Evolutionary conservation across 2,888 invertebrate genomes (phyloP).

Genomic region (Cactoblastis cactorum): DNA sequence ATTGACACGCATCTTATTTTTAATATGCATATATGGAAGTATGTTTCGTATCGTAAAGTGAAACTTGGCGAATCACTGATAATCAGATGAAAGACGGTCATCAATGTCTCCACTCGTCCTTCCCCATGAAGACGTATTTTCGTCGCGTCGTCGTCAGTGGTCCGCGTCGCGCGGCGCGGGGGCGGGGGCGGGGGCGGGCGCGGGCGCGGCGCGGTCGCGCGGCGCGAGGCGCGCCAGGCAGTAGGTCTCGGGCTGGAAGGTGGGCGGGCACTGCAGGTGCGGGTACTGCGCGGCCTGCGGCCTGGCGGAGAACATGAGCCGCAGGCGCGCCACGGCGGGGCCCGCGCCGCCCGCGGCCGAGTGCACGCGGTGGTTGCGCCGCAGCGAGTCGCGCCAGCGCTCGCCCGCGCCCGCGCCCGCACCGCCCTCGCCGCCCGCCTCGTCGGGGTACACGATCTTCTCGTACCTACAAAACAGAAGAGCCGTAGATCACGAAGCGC

Average conservation of each 20-base stretch:
- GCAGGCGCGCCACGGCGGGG: conserved; percentile 66
- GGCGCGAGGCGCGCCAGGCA: conserved; percentile 78
- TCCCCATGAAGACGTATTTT: neutral
- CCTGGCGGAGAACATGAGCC: neutral
- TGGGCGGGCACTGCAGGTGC: conserved; percentile 90
- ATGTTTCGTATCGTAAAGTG: no score
- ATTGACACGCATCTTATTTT: no score
- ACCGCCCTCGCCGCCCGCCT: conserved; percentile 20
- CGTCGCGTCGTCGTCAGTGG: no score
- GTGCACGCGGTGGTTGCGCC: conserved; percentile 72
- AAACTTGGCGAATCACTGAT: no score
- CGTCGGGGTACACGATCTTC: conserved; percentile 52
- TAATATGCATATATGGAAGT: no score
- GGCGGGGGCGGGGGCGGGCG: conserved; percentile 19
- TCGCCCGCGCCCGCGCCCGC: conserved; percentile 43
- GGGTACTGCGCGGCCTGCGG: conserved; percentile 76
- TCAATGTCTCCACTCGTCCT: no score
- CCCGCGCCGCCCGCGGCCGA: conserved; percentile 10
- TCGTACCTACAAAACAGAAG: conserved; percentile 41
- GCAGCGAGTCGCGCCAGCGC: conserved; percentile 77
- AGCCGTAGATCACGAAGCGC: neutral
- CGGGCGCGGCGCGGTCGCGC: conserved; percentile 20
- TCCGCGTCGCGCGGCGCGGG: neutral
- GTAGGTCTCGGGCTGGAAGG: conserved; percentile 91
- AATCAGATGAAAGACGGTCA: no score